phyloP scores from a whole-genome alignment of 2,888 invertebrate genomes.

The Dynastes hyllus region DNA sequence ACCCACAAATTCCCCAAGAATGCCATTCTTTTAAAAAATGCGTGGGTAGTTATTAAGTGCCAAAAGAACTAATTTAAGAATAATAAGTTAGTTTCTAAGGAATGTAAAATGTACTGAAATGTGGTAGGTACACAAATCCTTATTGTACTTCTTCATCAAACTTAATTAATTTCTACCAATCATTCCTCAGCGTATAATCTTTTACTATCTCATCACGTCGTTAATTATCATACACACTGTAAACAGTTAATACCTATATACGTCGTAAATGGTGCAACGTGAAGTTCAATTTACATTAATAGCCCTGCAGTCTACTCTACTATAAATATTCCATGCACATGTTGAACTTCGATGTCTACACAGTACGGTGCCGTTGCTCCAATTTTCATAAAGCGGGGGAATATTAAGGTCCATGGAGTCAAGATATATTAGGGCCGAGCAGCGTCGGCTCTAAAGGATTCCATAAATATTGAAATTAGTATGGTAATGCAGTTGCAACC shows the following conservation, averaged over 20 bases:
- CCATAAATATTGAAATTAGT: slow-evolving; percentile 52
- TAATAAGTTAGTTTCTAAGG: too few relatives aligned
- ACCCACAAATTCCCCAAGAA: too few relatives aligned
- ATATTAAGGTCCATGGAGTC: slow-evolving; percentile 30
- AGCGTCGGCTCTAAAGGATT: slow-evolving; percentile 33
- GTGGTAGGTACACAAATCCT: too few relatives aligned
- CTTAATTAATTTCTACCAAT: too few relatives aligned
- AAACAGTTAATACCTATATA: slow-evolving; percentile 11
- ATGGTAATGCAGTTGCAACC: slow-evolving; percentile 50
- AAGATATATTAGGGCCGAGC: slow-evolving; percentile 27
- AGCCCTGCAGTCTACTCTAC: slow-evolving; percentile 10
- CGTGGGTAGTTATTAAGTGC: too few relatives aligned
- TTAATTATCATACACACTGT: slow-evolving; percentile 7
- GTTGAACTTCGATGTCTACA: slow-evolving; percentile 35
- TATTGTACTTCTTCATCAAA: too few relatives aligned
- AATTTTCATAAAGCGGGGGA: slow-evolving; percentile 45
- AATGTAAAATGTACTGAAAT: too few relatives aligned
- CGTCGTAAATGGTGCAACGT: slow-evolving; percentile 12
- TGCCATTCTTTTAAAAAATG: too few relatives aligned
- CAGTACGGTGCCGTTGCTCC: slow-evolving; percentile 31
- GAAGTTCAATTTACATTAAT: slow-evolving; percentile 44
- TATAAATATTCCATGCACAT: slow-evolving; percentile 37
- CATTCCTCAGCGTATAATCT: not conserved
- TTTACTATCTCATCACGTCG: not conserved
- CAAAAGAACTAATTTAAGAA: too few relatives aligned